phyloP scores from a whole-genome alignment of 2,888 invertebrate species.

The Catocala sponsa region DNA sequence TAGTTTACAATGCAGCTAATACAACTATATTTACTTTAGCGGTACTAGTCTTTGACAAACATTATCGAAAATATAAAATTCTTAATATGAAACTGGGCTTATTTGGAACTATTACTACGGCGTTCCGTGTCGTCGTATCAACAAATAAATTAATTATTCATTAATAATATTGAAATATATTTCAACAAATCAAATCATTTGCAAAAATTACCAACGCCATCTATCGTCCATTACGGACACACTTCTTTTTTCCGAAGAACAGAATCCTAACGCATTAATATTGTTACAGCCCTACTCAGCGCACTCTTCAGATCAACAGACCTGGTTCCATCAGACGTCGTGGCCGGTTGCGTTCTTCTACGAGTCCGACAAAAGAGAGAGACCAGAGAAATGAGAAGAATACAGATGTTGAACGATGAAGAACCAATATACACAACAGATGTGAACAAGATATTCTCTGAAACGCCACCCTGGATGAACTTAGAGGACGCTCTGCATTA shows the following conservation, averaged over 20 bases:
- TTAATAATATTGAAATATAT: too few species aligned
- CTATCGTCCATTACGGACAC: too few species aligned
- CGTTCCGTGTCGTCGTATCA: too few species aligned
- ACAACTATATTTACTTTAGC: too few species aligned
- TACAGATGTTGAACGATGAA: conserved; percentile 89
- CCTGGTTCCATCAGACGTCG: conserved; percentile 95
- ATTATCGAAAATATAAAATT: too few species aligned
- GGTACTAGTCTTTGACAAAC: too few species aligned
- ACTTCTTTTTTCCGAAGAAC: too few species aligned
- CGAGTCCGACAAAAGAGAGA: conserved; percentile 92
- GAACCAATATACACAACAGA: conserved; percentile 91
- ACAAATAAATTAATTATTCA: too few species aligned
- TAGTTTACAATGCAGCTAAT: not conserved
- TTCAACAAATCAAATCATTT: too few species aligned
- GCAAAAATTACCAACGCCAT: too few species aligned
- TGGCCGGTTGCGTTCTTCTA: conserved; percentile 95
- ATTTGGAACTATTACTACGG: too few species aligned
- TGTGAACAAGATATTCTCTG: conserved; percentile 88
- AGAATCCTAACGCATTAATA: not conserved
- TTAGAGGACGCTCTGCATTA: conserved; percentile 92
- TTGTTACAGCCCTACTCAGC: conserved; percentile 90
- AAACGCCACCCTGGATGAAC: conserved; percentile 94
- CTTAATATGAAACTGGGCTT: too few species aligned
- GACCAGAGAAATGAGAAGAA: conserved; percentile 90
- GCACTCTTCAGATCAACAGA: conserved; percentile 95